Conservation (phyloP, 2,113 vertebrate genomes). For the Mesoclemmys tuberculata region DNA sequence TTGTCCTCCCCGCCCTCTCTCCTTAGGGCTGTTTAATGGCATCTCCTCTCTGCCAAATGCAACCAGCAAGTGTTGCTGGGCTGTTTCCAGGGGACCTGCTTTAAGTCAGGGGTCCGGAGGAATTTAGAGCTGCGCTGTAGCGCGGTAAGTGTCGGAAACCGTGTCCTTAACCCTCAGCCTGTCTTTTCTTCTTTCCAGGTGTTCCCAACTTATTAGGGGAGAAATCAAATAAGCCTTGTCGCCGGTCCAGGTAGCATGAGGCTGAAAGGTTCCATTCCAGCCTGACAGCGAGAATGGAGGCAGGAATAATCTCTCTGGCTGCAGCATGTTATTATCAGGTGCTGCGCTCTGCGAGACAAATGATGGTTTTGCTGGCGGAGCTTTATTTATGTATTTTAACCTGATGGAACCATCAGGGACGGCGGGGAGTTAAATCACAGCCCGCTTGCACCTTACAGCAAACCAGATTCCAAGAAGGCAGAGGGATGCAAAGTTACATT, state of each 20-base stretch:
- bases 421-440: accelerated
- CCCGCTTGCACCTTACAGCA: accelerated
- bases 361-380: background rate
- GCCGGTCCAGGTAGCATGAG: background rate
- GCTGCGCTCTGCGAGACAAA: background rate
- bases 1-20: background rate
- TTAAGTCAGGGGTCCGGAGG: background rate
- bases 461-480: background rate
- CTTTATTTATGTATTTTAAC: background rate
- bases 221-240: background rate
- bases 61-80: background rate
- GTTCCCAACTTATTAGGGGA: background rate
- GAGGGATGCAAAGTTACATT: background rate
- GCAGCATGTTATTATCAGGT: background rate
- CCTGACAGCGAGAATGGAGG: background rate
- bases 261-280: background rate
- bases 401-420: background rate
- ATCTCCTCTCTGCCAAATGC: background rate
- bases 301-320: background rate
- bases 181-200: background rate
- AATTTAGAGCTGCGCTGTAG: no score
- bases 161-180: background rate
- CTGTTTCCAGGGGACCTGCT: background rate
- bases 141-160: background rate
- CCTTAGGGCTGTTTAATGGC: background rate